These are phyloP conservation scores for Heliopora coerulea DNA, from an alignment of 92 coral and sea anemone genomes.

Conservation along the genomic window DNA sequence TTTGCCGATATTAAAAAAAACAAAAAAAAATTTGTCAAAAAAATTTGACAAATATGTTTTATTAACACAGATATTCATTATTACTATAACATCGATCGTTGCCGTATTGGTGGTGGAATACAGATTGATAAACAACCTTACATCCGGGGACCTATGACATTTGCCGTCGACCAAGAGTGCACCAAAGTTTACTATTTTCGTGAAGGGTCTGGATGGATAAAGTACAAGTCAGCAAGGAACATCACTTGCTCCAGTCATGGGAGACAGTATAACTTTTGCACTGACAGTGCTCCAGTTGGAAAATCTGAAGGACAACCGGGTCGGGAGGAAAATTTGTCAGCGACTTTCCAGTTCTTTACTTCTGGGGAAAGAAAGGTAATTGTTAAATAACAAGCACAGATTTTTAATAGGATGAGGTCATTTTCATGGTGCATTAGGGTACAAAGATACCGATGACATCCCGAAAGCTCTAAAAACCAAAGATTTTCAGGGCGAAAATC, in stretches of 20 bases:
- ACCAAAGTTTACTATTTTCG: slow-evolving; percentile 11
- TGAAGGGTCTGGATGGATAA: slow-evolving; percentile 1
- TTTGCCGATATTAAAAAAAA: no score
- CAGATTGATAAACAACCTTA: slow-evolving; percentile 25
- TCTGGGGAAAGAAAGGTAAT: no score
- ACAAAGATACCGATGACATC: no score
- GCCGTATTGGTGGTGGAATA: slow-evolving; percentile 28
- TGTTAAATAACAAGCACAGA: no score
- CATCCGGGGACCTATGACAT: slow-evolving; percentile 20
- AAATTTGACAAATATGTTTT: no score
- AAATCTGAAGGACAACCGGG: no score
- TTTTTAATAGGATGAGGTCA: no score
- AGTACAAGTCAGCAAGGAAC: slow-evolving; percentile 15
- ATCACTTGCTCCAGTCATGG: slow-evolving; percentile 7
- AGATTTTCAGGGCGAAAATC: no score
- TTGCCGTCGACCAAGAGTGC: slow-evolving; percentile 28
- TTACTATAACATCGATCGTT: slow-evolving; percentile 36
- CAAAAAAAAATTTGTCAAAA: no score
- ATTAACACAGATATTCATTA: slow-evolving; percentile 13
- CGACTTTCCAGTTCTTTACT: background rate
- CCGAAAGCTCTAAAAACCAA: no score
- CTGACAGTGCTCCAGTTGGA: background rate
- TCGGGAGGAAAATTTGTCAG: background rate
- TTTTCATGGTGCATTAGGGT: no score
- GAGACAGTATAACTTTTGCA: background rate